Conservation (phyloP, 2,797 vertebrate species). For the Capromys pilorides region DNA sequence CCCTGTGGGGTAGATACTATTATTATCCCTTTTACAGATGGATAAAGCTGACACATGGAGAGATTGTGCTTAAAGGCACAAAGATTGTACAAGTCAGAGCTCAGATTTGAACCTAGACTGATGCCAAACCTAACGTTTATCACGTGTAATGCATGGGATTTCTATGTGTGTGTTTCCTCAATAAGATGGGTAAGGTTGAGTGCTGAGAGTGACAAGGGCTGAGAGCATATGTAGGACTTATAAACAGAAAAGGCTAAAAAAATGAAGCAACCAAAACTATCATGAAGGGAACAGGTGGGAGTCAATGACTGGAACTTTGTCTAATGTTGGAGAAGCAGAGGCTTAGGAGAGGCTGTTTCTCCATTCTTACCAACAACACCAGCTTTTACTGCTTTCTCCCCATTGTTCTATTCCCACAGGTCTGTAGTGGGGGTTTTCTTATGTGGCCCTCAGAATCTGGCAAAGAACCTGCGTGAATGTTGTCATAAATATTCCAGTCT, state of each 20-base stretch:
- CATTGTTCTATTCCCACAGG: conserved; percentile 77
- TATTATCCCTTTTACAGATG: conserved; percentile 38
- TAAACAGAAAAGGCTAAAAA: conserved; percentile 34
- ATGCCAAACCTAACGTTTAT: neutral
- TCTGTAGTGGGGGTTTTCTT: conserved; percentile 93
- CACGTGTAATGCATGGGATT: neutral
- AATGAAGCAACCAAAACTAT: neutral
- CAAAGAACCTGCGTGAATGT: conserved; percentile 88
- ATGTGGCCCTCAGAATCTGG: conserved; percentile 89
- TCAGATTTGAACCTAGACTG: neutral
- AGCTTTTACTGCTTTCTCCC: neutral
- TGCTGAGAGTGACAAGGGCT: neutral
- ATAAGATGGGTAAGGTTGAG: neutral
- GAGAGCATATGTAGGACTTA: neutral
- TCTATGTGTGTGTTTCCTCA: neutral
- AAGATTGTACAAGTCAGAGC: neutral
- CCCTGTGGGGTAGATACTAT: neutral
- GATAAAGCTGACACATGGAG: neutral
- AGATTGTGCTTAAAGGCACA: conserved; percentile 7
- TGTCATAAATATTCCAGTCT: conserved; percentile 92
- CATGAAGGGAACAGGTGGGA: neutral
- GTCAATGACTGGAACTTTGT: neutral
- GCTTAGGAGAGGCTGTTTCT: neutral
- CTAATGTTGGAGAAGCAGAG: neutral
- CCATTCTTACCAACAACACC: neutral